Conservation (phyloP, 2,113 vertebrate species). For the Sigmodon hispidus region DNA sequence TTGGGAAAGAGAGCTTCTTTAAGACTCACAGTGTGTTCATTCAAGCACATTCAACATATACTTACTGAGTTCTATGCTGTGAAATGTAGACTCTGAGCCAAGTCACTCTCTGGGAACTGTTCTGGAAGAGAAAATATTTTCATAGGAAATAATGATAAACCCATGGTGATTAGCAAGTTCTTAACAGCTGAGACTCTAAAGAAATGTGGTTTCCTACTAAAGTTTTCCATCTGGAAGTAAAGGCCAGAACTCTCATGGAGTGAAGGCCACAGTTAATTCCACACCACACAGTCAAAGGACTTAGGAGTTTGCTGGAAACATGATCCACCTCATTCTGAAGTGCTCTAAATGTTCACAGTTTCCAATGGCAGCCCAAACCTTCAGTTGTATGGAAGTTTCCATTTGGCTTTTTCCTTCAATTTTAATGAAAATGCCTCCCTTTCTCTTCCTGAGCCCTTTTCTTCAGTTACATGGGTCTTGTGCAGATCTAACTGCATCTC, state of each 20-base stretch:
- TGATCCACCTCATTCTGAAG: background rate
- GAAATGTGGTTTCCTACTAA: background rate
- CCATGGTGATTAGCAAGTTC: background rate
- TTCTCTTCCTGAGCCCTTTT: background rate
- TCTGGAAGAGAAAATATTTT: slow-evolving; percentile 17
- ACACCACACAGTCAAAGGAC: background rate
- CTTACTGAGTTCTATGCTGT: background rate
- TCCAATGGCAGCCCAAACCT: background rate
- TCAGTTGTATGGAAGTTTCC: background rate
- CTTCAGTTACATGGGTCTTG: background rate
- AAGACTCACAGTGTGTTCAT: background rate
- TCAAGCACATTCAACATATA: background rate
- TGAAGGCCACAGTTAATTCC: slow-evolving; percentile 7
- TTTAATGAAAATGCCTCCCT: slow-evolving; percentile 1
- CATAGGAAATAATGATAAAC: background rate
- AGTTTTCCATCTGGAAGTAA: slow-evolving; percentile 58
- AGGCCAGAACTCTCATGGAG: background rate
- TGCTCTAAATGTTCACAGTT: slow-evolving; percentile 36
- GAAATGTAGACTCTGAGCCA: background rate
- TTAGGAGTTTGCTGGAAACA: slow-evolving; percentile 39
- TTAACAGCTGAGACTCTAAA: slow-evolving; percentile 32
- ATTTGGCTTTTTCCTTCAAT: background rate
- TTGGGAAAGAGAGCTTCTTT: background rate
- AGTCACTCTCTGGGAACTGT: background rate
- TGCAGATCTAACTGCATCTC: background rate